Conservation (phyloP, 2,797 vertebrate genomes). For the Alectoris magna region DNA sequence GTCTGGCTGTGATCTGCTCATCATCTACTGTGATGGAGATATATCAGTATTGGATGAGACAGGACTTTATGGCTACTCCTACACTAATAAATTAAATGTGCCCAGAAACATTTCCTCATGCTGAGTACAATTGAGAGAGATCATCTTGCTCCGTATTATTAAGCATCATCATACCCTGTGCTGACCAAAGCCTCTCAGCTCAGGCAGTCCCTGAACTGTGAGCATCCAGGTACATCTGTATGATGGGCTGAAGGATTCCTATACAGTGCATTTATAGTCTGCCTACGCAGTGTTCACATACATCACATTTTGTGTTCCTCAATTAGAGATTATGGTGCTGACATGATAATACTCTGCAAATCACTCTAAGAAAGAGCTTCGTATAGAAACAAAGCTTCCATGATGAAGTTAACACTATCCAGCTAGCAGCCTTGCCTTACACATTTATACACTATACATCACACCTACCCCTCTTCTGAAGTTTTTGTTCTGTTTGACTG, state of each 20-base stretch:
- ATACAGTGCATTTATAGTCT: background rate
- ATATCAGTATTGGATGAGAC: background rate
- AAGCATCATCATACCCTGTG: background rate
- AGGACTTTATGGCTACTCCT: background rate
- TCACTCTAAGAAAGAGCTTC: background rate
- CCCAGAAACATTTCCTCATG: background rate
- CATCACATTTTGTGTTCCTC: background rate
- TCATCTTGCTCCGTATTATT: background rate
- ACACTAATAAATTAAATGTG: slow-evolving; percentile 11
- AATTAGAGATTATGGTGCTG: fast-evolving
- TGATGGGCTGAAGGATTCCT: background rate
- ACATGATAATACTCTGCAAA: background rate
- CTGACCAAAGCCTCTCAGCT: background rate
- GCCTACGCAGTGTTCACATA: background rate
- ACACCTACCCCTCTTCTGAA: background rate
- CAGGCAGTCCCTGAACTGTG: background rate
- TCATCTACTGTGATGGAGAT: slow-evolving; percentile 1
- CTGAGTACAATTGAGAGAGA: background rate
- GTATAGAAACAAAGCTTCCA: background rate
- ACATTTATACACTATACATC: background rate
- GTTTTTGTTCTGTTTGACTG: background rate
- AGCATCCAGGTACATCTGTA: background rate
- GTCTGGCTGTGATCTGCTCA: background rate
- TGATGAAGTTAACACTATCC: background rate
- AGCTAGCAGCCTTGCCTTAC: background rate